Evolutionary conservation across 2,113 vertebrate species (phyloP), one percentile per base, ranked within the genome.

Genomic region (Pteronura brasiliensis): DNA sequence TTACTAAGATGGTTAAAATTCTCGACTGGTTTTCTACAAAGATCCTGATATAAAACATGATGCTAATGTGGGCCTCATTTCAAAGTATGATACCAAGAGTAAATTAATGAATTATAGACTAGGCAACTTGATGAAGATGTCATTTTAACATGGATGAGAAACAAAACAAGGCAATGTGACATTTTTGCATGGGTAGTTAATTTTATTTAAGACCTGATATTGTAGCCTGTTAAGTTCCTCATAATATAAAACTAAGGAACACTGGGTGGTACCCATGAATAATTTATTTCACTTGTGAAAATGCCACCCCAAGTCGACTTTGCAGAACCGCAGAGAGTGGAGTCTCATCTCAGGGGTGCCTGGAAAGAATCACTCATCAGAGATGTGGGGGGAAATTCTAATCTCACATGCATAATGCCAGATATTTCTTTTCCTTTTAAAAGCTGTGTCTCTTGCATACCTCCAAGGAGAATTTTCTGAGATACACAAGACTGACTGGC

Each of bases 251-350:
- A 92, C 95, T 82, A 89, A 12, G 18, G 25, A 95, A 44, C 86
- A 63, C 61, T 92, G 96, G 49, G 83, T 76, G 90, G 97, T 76
- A 82, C 77, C 93, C 93, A 96, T 95, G 94, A 98, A 98, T 97
- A 95, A 95, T 98, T 98, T 98, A 98, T 98, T 98, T 99, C 97
- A 98, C 98, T 98, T 97, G 98, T 98, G 95, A 96, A 89, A 80
- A 49, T 29, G 72, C 0, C 42, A 95, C 49, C 57, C 84, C 55
- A 74, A 31, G 49, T 90, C n/a, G 21, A 95, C 87, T 91, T 94
- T 42, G 74, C 89, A 95, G 96, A 86, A n/a, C 6, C 69, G 39
- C 52, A 39, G 0, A 27, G 42, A 85, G 91, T 20, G 18, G 96
- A 90, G 90, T 95, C 91, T 91, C 91, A 89, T 96, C 81, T 79